These are phyloP conservation scores for Hipposideros armiger DNA, from an alignment of 2,113 vertebrate species.

Conservation along the genomic window DNA sequence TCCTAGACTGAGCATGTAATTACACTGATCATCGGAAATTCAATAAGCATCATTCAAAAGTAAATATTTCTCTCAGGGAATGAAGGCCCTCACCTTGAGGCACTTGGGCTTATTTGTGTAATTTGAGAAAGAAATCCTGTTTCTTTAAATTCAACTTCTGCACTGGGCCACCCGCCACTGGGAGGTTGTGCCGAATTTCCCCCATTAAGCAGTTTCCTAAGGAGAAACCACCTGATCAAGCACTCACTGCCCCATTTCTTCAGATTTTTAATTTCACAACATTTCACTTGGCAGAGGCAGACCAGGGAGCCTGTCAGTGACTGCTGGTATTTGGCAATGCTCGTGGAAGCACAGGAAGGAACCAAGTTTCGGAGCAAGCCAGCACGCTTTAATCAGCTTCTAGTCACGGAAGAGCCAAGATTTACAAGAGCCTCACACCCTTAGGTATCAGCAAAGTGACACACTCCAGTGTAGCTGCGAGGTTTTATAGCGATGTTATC, in stretches of 20 bases:
- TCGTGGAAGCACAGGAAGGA: background rate
- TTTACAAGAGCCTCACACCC: constrained; percentile 65
- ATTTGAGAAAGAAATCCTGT: constrained; percentile 43
- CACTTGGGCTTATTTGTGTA: background rate
- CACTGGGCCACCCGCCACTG: background rate
- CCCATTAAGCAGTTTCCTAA: constrained; percentile 60
- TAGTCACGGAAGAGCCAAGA: constrained; percentile 58
- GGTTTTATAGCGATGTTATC: constrained; percentile 18
- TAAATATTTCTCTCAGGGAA: background rate
- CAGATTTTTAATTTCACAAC: constrained; percentile 80
- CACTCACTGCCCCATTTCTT: constrained; percentile 51
- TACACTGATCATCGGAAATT: background rate
- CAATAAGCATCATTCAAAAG: background rate
- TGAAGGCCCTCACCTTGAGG: background rate
- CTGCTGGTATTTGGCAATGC: constrained; percentile 62
- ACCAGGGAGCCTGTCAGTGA: constrained; percentile 66
- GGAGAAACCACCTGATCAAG: constrained; percentile 66
- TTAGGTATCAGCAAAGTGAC: constrained; percentile 60
- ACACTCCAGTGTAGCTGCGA: constrained; percentile 49
- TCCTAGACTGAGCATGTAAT: background rate
- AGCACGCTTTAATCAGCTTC: constrained; percentile 66
- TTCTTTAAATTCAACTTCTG: constrained; percentile 64
- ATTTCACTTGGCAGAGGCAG: constrained; percentile 54
- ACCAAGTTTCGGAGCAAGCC: constrained; percentile 3
- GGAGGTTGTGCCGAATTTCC: constrained; percentile 53